A percentile compares a stretch with the other conserved stretches of the same genome.
These are phyloP conservation scores for Papilio glaucus DNA, from an alignment of 1,140 invertebrate species.

Conservation along the genomic window DNA sequence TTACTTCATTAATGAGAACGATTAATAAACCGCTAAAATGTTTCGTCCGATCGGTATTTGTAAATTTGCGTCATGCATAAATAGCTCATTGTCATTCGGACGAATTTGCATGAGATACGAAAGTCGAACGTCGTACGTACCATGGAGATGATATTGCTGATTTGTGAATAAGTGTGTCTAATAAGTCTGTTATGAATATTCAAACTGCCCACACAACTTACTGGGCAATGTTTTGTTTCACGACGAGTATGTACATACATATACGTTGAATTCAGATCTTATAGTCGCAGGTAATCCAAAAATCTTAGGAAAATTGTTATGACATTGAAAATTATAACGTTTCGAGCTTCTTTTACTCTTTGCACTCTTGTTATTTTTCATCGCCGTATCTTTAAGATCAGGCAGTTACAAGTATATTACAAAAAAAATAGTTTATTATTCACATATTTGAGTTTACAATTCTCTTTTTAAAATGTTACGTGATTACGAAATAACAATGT, in stretches of 20 bases:
- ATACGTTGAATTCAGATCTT: background rate
- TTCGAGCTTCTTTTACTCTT: no score
- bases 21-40: conserved; percentile 11
- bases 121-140: conserved; percentile 58
- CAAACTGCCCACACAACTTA: conserved; percentile 25
- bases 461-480: no score
- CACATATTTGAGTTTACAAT: no score
- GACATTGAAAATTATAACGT: no score
- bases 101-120: conserved; percentile 79
- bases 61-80: conserved; percentile 52
- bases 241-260: background rate
- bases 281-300: background rate
- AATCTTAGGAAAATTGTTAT: no score
- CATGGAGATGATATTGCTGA: conserved; percentile 55
- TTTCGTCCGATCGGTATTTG: conserved; percentile 11
- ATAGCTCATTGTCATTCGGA: conserved; percentile 77
- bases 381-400: no score
- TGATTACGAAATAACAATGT: no score
- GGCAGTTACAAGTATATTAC: no score
- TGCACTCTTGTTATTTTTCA: no score
- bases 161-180: conserved; percentile 47
- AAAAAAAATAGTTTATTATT: no score
- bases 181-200: conserved; percentile 35
- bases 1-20: conserved; percentile 35
- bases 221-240: conserved; percentile 1